Evolutionary conservation across 2,888 invertebrate genomes (phyloP), one percentile per base, ranked within the genome.

Genomic region (Lithodes maja): DNA sequence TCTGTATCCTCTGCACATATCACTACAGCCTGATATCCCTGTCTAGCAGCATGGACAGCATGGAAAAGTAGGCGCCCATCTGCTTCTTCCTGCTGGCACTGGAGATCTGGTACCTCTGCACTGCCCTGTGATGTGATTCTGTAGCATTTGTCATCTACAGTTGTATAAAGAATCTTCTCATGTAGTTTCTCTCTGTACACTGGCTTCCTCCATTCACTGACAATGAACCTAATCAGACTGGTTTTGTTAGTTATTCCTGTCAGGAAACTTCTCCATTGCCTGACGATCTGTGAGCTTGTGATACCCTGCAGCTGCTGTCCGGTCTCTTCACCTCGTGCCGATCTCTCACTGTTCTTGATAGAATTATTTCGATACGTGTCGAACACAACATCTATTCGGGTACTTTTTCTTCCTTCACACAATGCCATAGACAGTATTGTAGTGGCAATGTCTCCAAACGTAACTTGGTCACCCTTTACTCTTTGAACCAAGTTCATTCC

Each of bases 31-130:
- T 61, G 61, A 54, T 68, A 69, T 82, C 82, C 68, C 53, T 80
- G 80, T 17, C n/a, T 80, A 53, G 53, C 80, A 80, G 80, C 54
- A 82, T 82, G 68, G 61, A 17, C 68, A 82, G 68, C 82, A 82
- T 68, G 68, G 33, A 82, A 69, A 17, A 61, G 68, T 68, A 82
- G 82, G 68, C 69, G 68, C 49, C 82, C 68, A 49, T 69, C 82
- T 68, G 82, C 7, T 82, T 82, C 82, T 82, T 33, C 33, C 33
- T 61, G 82, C 61, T 61, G 61, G 2, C 82, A 61, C 50, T 61
- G 68, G 61, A 82, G 82, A 82, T 82, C 82, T 9, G 82, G 68
- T 2, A 68, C 68, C 69, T 68, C 68, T 69, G 0, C 69, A 82
- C 68, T 68, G 61, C 82, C 74, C 5, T 78, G 78, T 78, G 33